Base-by-base conservation (phyloP, 2,797 vertebrate species). In the Jordanella pulchra region DNA sequence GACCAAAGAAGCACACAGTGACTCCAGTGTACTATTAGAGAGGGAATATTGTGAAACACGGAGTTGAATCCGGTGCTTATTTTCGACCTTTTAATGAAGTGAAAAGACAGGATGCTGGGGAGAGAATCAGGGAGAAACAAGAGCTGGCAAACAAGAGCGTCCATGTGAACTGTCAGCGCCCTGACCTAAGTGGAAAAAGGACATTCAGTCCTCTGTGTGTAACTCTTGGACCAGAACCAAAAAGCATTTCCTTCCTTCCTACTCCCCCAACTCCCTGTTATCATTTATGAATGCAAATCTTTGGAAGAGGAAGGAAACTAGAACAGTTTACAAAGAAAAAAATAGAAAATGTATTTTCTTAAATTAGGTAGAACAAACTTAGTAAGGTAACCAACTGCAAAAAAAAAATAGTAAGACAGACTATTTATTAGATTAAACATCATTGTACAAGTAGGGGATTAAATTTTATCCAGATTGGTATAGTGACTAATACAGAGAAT, bases 231-330 rank as follows among this genome's bases (percentile, higher is more conserved):
- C 64, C 15, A 68, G 67, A 72, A 83, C 83, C 84, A 89, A 80
- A 73, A 70, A 71, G 48, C 3, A 35, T 82, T 91, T 92, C 89
- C 89, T 92, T 90, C 88, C 89, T 89, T 86, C 89, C 87, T 85
- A 77, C 78, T 53, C 58, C 53, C 71, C 70, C 39, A 39, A 76
- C 58, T 78, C 82, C n/a, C 42, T 75, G 28, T 48, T 69, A 67
- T 50, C 63, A 61, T 72, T 70, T 9, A 80, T 76, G 69, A 74
- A 86, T 82, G 72, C 17, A 68, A 69, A 70, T 72, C 28, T 75
- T 44, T 4, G 0, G 15, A 64, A 50, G 54, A 42, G 69, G 77
- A 65, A 80, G 74, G 73, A 83, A 67, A 18, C n/a, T 4, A 70
- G n/a, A 15, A 44, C 65, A 39, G 68, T 39, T 25, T 35, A 45